Base-by-base conservation (phyloP, 1,140 invertebrate genomes). In the Brachystomella parvula region DNA sequence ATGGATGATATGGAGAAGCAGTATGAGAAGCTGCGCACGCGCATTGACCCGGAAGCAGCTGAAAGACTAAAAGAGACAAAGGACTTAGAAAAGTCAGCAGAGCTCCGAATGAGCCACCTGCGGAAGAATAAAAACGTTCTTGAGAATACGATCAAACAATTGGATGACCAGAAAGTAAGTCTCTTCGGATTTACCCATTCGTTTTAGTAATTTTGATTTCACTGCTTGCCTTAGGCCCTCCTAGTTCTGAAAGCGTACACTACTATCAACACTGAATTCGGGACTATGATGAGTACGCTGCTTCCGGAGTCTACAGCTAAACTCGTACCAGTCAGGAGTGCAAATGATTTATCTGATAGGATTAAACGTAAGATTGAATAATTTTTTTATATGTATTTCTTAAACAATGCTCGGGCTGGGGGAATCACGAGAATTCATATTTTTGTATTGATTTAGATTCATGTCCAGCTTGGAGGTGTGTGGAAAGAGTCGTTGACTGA, bases 401-500 rank as follows among this genome's bases (percentile, higher is more conserved):
- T 9, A 3, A 12, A 17, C 12, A 56, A 17, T 12, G 6, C n/a
- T n/a, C n/a, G n/a, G n/a, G n/a, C n/a, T n/a, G 35, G 32, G 12
- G 6, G 35, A 24, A 9, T 12, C 44, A 61, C 3, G 3, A 17
- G 28, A 61, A 61, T 9, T 35, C 19, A 44, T 9, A 60, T 24
- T 60, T 6, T 47, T 19, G 31, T 62, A 15, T 56, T 62, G 15
- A 26, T 73, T 19, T 75, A 86, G 82, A 86, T 96, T 12, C 90
- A 90, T 78, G 89, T 98, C 24, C 89, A 87, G 1, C 95, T 99
- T 79, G 94, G 94, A 72, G 86, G 86, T 61, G 83, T 92, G 0
- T 98, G 94, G 92, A 99, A 99, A 79, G 95, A 99, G 70, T 94
- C 90, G 15, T 81, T 99, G 30, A 87, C 86, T 63, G 96, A 99